These are phyloP conservation scores for Rhamphomyia laevipes DNA, from an alignment of 2,888 invertebrate species.

Conservation along the genomic window DNA sequence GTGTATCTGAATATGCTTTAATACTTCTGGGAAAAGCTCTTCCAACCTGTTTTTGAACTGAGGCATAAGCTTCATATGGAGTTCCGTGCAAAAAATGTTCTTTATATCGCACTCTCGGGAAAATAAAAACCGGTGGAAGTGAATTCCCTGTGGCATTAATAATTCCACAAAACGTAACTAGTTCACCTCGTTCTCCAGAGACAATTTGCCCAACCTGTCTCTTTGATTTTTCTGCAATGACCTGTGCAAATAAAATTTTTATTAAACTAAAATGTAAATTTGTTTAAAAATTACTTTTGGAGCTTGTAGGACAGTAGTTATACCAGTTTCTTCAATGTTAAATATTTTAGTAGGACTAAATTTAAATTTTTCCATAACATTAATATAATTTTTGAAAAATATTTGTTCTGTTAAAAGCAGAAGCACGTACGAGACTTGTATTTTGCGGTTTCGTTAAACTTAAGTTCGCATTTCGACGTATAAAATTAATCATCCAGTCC, in stretches of 20 bases:
- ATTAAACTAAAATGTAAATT: too few species aligned
- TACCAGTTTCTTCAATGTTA: slow-evolving; percentile 4
- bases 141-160: too few species aligned
- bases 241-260: background rate
- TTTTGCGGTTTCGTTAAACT: slow-evolving; percentile 1
- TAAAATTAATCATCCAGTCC: background rate
- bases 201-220: slow-evolving; percentile 8
- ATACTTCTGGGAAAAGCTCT: slow-evolving; percentile 13
- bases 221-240: too few species aligned
- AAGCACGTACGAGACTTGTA: background rate
- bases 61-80: background rate
- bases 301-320: slow-evolving; percentile 2
- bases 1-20: slow-evolving; percentile 15
- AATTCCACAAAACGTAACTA: slow-evolving; percentile 12
- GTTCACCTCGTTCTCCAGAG: slow-evolving; percentile 16
- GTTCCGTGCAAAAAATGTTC: slow-evolving; percentile 3
- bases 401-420: too few species aligned
- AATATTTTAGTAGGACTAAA: background rate
- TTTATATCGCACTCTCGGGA: slow-evolving; percentile 1
- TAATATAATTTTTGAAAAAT: background rate
- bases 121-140: background rate
- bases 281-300: background rate
- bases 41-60: slow-evolving; percentile 16
- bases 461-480: background rate
- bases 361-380: background rate